phyloP scores from a whole-genome alignment of 2,113 vertebrate genomes.

The Meles meles region DNA sequence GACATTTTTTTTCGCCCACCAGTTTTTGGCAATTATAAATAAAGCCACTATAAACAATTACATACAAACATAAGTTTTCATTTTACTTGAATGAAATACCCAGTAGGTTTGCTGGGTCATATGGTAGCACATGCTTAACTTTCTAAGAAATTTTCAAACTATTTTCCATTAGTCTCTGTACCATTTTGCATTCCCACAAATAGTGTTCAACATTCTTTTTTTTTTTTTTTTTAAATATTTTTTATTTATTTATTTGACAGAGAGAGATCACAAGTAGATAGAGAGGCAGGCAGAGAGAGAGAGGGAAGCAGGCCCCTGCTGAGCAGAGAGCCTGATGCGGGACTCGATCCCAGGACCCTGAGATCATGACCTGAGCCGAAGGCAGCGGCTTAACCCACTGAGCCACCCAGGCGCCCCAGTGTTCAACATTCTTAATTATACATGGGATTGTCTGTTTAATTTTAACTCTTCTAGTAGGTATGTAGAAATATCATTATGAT shows the following conservation, averaged over 20 bases:
- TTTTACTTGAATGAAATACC: neutral
- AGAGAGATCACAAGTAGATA: too few relatives aligned
- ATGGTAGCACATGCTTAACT: neutral
- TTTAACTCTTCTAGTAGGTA: neutral
- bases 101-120: neutral
- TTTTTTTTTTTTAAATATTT: too few relatives aligned
- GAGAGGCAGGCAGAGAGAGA: too few relatives aligned
- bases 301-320: too few relatives aligned
- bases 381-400: too few relatives aligned
- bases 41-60: neutral
- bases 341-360: too few relatives aligned
- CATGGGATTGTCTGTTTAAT: neutral
- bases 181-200: neutral
- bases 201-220: neutral
- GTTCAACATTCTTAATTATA: neutral
- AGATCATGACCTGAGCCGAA: too few relatives aligned
- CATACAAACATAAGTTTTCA: neutral
- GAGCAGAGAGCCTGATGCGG: too few relatives aligned
- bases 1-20: neutral
- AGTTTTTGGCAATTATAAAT: neutral
- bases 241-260: too few relatives aligned
- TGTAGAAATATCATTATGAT: neutral
- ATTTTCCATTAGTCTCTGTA: neutral
- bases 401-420: too few relatives aligned
- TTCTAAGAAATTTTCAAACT: neutral